Percentiles rank a stretch among this genome's conserved stretches.
Evolutionary conservation across 2,888 invertebrate species (phyloP).

Genomic region (Junonia oenone): DNA sequence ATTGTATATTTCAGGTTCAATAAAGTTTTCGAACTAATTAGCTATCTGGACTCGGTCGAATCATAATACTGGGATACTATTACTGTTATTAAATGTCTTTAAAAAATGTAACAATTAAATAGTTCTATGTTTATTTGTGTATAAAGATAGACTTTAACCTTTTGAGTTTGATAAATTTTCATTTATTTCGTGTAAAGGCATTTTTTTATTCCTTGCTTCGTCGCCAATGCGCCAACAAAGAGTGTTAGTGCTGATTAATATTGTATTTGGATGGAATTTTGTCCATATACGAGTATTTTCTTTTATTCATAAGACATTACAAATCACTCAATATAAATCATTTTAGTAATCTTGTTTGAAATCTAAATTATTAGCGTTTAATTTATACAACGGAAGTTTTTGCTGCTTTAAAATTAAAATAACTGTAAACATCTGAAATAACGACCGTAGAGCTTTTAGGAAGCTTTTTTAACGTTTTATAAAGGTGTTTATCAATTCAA

Average conservation of each 20-base stretch:
- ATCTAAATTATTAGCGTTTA: background rate
- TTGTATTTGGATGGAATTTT: too few species aligned
- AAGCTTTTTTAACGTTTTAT: too few species aligned
- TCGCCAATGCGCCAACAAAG: too few species aligned
- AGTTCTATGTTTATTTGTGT: too few species aligned
- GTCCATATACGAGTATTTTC: too few species aligned
- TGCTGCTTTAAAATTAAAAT: background rate
- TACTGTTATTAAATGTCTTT: background rate
- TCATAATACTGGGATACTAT: background rate
- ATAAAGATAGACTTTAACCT: too few species aligned
- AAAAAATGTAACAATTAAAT: background rate
- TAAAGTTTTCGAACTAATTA: conserved; percentile 15
- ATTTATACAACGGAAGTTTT: background rate
- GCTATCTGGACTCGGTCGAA: background rate
- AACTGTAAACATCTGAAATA: background rate
- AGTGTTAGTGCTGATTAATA: too few species aligned
- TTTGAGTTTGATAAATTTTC: too few species aligned
- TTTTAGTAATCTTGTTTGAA: background rate
- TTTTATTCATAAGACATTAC: background rate
- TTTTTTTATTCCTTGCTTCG: too few species aligned
- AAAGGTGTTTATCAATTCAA: too few species aligned
- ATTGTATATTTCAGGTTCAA: conserved; percentile 5
- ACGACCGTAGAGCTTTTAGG: too few species aligned
- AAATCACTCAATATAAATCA: background rate
- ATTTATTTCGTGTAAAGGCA: too few species aligned